A percentile compares a stretch with the other conserved stretches of the same genome.
phyloP scores from a whole-genome alignment of 2,113 vertebrate genomes.

The Pluvianellus socialis region DNA sequence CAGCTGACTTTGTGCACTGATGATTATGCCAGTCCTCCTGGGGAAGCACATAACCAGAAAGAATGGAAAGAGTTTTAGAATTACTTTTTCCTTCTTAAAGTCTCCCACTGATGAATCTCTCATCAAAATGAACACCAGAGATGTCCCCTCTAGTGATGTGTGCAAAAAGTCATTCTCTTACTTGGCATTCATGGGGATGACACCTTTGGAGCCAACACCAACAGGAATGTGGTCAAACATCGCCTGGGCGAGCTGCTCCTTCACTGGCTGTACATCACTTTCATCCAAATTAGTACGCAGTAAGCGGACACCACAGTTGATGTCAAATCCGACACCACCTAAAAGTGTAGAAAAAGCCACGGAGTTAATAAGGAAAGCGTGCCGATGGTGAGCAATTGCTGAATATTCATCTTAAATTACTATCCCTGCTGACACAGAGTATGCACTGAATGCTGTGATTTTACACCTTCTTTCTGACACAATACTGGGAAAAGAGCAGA shows the following conservation, averaged over 20 bases:
- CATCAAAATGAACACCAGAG: neutral
- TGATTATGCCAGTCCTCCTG: neutral
- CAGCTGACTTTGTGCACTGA: neutral
- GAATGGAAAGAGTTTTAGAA: neutral
- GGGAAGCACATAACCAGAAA: neutral
- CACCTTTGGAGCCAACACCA: slow-evolving; percentile 95
- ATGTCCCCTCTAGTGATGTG: neutral
- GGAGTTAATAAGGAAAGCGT: neutral
- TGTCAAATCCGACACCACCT: slow-evolving; percentile 98
- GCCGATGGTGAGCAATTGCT: neutral
- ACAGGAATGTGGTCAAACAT: slow-evolving; percentile 99
- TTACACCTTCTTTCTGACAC: neutral
- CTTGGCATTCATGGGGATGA: slow-evolving; percentile 98
- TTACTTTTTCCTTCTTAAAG: neutral
- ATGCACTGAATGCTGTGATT: neutral
- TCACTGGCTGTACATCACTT: slow-evolving; percentile 94
- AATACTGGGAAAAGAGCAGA: neutral
- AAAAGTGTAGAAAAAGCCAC: neutral
- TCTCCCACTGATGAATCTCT: neutral
- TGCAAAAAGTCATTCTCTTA: slow-evolving; percentile 63
- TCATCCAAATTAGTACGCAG: slow-evolving; percentile 96
- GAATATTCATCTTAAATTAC: neutral
- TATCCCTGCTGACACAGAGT: neutral
- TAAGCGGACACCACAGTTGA: slow-evolving; percentile 95
- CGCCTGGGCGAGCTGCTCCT: slow-evolving; percentile 94